A percentile compares a stretch with the other conserved stretches of the same genome.
These are phyloP conservation scores for Andricus grossulariae DNA, from an alignment of 1,140 invertebrate species.

Conservation along the genomic window DNA sequence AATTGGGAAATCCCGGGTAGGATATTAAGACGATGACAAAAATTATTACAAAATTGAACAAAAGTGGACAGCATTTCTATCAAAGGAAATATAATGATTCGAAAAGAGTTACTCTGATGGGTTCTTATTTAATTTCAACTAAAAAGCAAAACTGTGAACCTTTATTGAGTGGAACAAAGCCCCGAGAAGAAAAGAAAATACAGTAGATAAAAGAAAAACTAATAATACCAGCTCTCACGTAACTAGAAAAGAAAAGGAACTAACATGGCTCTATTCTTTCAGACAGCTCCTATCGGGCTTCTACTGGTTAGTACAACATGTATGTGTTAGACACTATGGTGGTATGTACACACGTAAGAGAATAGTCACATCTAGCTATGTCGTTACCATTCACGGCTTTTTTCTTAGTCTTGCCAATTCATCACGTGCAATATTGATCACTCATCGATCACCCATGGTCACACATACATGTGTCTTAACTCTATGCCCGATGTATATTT, in stretches of 20 bases:
- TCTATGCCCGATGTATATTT: conserved; percentile 38
- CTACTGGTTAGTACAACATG: conserved; percentile 81
- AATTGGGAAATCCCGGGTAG: no score
- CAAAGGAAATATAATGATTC: no score
- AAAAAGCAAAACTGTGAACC: no score
- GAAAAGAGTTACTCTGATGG: no score
- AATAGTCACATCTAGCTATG: conserved; percentile 18
- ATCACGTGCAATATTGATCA: conserved; percentile 34
- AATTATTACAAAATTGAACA: no score
- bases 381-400: conserved; percentile 29
- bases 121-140: no score
- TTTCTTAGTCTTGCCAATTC: conserved; percentile 27
- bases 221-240: conserved; percentile 47
- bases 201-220: conserved; percentile 38
- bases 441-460: conserved; percentile 40
- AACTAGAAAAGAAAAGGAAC: conserved; percentile 53
- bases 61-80: no score
- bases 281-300: conserved; percentile 84
- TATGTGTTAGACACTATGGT: conserved; percentile 60
- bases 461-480: conserved; percentile 47
- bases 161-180: background rate
- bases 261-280: conserved; percentile 76
- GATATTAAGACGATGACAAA: no score
- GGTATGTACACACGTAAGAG: conserved; percentile 49
- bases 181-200: conserved; percentile 28